Evolutionary conservation across 2,113 vertebrate species (phyloP), one percentile per base, ranked within the genome.

Genomic region (Chrysemys picta): DNA sequence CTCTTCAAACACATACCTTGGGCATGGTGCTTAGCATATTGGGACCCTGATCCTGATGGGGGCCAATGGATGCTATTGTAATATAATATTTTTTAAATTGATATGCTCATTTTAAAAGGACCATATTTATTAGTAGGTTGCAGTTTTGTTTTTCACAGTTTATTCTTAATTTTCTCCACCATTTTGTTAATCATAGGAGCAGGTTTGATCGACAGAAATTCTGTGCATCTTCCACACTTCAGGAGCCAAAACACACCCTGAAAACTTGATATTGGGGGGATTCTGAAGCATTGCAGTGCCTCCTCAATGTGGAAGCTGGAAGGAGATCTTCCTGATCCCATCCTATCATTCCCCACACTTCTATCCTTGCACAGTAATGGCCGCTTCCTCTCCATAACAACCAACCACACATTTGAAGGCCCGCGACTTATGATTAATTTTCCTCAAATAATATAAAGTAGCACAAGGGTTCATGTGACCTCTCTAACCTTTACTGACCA

Each of bases 261-360:
- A 91, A 87, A 75, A 82, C 92, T 79, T 85, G 80, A 91, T 96
- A 85, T 79, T 5, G 3, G 52, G 0, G 0, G 31, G 54, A 84
- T 83, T 89, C 42, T 75, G 90, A 8, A 92, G 87, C 54, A 52
- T 75, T 85, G 93, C 84, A 85, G 79, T 24, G 1, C 81, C 86
- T 76, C 93, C 89, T 81, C 27, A 83, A 69, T 11, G 76, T 69
- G 59, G 88, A 93, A 95, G 59, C 24, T 75, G 50, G 79, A 89
- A 38, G 87, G 90, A 87, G 79, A 87, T 54, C 84, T 78, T 93
- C 95, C 94, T 89, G 96, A 95, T 95, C 85, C 45, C 21, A 13
- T 78, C 84, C 47, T 42, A 79, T 59, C 75, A 38, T 89, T 95
- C 79, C 29, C 81, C 53, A 42, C 62, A 31, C 82, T 82, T 84